A percentile compares a stretch with the other conserved stretches of the same genome.
phyloP scores from a whole-genome alignment of 2,888 invertebrate genomes.

The Folsomia manolachei region DNA sequence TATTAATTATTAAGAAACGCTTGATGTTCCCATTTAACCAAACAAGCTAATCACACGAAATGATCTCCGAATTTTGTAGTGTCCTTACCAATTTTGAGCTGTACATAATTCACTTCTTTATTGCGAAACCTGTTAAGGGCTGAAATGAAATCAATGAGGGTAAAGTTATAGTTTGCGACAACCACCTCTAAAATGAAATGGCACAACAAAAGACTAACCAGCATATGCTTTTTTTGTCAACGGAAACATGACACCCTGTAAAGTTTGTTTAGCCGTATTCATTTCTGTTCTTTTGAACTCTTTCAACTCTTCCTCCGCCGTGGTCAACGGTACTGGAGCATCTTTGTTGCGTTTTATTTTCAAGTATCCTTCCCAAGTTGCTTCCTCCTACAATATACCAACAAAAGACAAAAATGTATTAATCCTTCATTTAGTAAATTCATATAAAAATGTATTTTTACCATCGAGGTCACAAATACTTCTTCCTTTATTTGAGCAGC shows the following conservation, averaged over 20 bases:
- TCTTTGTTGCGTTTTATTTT: constrained; percentile 72
- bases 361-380: constrained; percentile 75
- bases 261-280: constrained; percentile 78
- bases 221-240: constrained; percentile 74
- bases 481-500: constrained; percentile 91
- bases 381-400: constrained; percentile 65
- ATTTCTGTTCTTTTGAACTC: constrained; percentile 71
- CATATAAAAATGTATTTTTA: no score
- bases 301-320: constrained; percentile 78
- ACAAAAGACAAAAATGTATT: no score
- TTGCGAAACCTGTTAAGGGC: constrained; percentile 71
- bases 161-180: no score
- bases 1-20: neutral
- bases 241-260: constrained; percentile 86
- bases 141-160: no score
- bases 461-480: constrained; percentile 78
- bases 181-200: no score
- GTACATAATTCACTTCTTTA: constrained; percentile 81
- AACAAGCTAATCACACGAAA: neutral
- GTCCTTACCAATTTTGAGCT: constrained; percentile 72
- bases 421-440: neutral
- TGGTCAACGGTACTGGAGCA: constrained; percentile 86
- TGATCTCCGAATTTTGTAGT: no score
- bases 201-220: no score
- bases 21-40: neutral